Evolutionary conservation across 2,888 invertebrate genomes (phyloP).

Genomic region (Stomorhina lunata): DNA sequence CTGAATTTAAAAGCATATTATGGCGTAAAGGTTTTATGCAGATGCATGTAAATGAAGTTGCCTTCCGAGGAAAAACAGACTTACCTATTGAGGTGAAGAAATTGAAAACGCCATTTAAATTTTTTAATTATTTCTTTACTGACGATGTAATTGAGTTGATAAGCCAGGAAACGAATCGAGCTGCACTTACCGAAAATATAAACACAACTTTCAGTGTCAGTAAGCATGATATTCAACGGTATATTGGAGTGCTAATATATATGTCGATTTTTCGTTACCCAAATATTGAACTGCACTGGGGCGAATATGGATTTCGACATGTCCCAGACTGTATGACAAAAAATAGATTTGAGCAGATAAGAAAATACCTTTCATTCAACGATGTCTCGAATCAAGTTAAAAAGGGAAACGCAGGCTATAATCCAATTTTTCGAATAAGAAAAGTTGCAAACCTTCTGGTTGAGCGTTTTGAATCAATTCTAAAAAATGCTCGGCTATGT

Average conservation of each 20-base stretch:
- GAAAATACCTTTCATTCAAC: conserved; percentile 40
- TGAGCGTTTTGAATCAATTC: conserved; percentile 64
- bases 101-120: too few relatives aligned
- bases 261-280: conserved; percentile 58
- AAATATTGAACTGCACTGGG: conserved; percentile 49
- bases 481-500: conserved; percentile 61
- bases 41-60: too few relatives aligned
- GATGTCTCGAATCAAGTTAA: neutral
- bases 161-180: neutral
- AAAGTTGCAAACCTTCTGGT: conserved; percentile 56
- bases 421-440: conserved; percentile 62
- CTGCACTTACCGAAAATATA: conserved; percentile 37
- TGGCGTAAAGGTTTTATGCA: too few relatives aligned
- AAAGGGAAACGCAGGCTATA: conserved; percentile 61
- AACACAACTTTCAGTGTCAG: conserved; percentile 50
- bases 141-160: too few relatives aligned
- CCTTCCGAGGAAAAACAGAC: too few relatives aligned
- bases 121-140: too few relatives aligned
- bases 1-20: too few relatives aligned
- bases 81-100: too few relatives aligned
- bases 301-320: conserved; percentile 46
- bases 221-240: conserved; percentile 37
- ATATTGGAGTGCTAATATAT: conserved; percentile 43
- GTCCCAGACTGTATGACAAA: conserved; percentile 44
- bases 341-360: too few relatives aligned